Conservation (phyloP, 2,888 invertebrate genomes). For the Drosophila rellima region DNA sequence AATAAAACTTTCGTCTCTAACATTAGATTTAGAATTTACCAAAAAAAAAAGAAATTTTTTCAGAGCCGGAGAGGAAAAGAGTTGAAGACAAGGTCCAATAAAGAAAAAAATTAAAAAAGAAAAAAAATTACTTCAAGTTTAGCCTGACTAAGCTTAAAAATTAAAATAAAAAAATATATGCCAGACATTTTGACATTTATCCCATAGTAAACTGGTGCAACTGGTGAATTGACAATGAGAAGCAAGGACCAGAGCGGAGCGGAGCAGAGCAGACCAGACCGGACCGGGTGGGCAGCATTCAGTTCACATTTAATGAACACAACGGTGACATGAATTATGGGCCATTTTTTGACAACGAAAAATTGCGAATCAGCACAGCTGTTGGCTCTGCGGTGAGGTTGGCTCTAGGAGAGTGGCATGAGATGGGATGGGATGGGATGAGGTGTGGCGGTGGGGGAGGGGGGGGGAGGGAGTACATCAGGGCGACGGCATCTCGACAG, state of each 20-base stretch:
- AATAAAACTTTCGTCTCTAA: too few relatives aligned
- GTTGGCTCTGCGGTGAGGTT: slow-evolving; percentile 49
- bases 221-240: slow-evolving; percentile 18
- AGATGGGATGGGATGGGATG: too few relatives aligned
- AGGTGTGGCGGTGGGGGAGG: not conserved
- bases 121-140: too few relatives aligned
- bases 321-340: slow-evolving; percentile 75
- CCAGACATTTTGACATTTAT: too few relatives aligned
- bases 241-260: not conserved
- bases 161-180: too few relatives aligned
- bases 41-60: too few relatives aligned
- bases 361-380: slow-evolving; percentile 72
- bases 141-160: too few relatives aligned
- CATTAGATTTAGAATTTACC: too few relatives aligned
- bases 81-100: too few relatives aligned
- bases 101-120: too few relatives aligned
- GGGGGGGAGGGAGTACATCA: not conserved
- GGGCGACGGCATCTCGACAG: slow-evolving; percentile 35
- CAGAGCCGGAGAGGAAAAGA: too few relatives aligned
- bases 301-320: slow-evolving; percentile 74
- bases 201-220: slow-evolving; percentile 14
- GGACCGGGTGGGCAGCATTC: slow-evolving; percentile 38
- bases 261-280: not conserved
- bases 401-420: not conserved
- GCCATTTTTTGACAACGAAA: slow-evolving; percentile 68